Conservation (phyloP, 37 sponge, comb jelly and placozoan genomes). For the Dysidea cf. avara region DNA sequence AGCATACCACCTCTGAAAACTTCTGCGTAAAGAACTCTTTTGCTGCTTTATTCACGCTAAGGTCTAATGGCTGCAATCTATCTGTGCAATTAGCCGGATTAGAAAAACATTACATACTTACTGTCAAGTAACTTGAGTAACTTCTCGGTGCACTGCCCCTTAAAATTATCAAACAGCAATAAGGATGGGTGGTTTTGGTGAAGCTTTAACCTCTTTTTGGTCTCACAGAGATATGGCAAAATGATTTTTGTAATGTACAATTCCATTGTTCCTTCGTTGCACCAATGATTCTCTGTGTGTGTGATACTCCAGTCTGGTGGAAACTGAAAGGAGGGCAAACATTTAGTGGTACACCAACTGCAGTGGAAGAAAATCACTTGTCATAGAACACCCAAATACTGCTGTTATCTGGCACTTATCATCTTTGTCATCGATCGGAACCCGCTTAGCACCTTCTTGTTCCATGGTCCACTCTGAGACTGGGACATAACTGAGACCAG, state of each 20-base stretch:
- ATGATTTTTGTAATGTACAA: too few relatives aligned
- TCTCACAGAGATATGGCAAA: slow-evolving; percentile 34
- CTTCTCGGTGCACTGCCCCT: too few relatives aligned
- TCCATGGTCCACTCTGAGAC: too few relatives aligned
- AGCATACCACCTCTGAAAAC: slow-evolving; percentile 45
- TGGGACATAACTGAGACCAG: too few relatives aligned
- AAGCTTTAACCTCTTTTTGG: slow-evolving; percentile 13
- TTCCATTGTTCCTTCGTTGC: slow-evolving; percentile 41
- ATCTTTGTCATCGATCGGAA: too few relatives aligned
- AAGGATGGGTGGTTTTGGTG: slow-evolving; percentile 20
- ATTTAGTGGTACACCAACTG: too few relatives aligned
- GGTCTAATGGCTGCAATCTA: slow-evolving; percentile 27
- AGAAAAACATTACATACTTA: too few relatives aligned
- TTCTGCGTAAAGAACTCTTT: slow-evolving; percentile 23
- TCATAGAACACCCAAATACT: slow-evolving; percentile 1
- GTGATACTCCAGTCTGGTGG: slow-evolving; percentile 23
- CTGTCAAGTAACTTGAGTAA: slow-evolving; percentile 14
- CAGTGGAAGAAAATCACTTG: slow-evolving; percentile 25
- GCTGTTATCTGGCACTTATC: slow-evolving; percentile 34
- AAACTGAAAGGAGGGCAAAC: too few relatives aligned
- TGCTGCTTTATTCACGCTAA: slow-evolving; percentile 31
- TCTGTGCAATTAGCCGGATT: slow-evolving; percentile 43
- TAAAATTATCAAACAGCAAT: slow-evolving; percentile 41
- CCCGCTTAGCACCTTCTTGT: too few relatives aligned
- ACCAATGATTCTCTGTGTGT: slow-evolving; percentile 55